A percentile compares a stretch with the other conserved stretches of the same genome.
Conservation (phyloP, 2,113 vertebrate genomes). For the Piliocolobus tephrosceles region DNA sequence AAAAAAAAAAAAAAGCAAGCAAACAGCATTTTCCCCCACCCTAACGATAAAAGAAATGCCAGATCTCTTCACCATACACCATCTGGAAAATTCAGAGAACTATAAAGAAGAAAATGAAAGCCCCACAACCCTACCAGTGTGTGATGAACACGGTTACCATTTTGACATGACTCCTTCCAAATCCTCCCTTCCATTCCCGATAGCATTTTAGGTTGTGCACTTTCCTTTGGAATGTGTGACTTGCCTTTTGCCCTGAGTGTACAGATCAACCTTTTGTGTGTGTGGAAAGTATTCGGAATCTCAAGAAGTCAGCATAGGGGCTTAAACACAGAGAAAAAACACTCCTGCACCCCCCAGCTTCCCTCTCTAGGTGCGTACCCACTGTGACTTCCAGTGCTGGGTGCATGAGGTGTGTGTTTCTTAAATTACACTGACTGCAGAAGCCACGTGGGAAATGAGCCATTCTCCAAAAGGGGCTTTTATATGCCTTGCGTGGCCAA, state of each 20-base stretch:
- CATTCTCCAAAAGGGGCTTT: slow-evolving; percentile 78
- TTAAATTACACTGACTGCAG: slow-evolving; percentile 59
- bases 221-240: neutral
- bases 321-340: neutral
- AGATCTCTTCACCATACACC: neutral
- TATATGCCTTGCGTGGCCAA: slow-evolving; percentile 72
- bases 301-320: neutral
- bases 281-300: neutral
- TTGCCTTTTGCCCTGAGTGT: neutral
- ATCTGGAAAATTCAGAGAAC: neutral
- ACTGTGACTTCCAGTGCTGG: neutral
- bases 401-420: slow-evolving; percentile 64
- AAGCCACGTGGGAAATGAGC: slow-evolving; percentile 53
- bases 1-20: neutral
- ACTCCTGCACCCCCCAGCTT: accelerated
- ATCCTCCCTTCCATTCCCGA: neutral
- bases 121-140: neutral
- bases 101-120: neutral
- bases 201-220: neutral
- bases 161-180: neutral
- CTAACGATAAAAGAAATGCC: neutral
- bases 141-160: neutral
- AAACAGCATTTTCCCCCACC: neutral
- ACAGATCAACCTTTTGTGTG: neutral
- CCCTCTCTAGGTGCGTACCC: neutral